These are phyloP conservation scores for Timema cristinae DNA, from an alignment of 2,888 invertebrate species.

Conservation along the genomic window DNA sequence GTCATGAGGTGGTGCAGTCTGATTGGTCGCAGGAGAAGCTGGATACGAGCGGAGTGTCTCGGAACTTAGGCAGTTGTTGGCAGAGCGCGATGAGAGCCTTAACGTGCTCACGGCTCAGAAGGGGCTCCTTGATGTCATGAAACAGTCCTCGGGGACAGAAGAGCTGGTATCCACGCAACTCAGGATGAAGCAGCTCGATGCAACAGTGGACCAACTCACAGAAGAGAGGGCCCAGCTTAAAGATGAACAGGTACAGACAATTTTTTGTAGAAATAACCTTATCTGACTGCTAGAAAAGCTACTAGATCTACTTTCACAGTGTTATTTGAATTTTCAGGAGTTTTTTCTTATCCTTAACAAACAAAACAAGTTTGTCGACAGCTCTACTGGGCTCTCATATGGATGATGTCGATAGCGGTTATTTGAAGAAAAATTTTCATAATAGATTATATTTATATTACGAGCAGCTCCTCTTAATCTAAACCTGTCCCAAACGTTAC, in stretches of 20 bases:
- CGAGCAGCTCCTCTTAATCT: too few species aligned
- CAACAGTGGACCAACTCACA: background rate
- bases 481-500: too few species aligned
- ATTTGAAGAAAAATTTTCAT: background rate
- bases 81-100: constrained; percentile 41
- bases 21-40: constrained; percentile 17
- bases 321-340: too few species aligned
- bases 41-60: constrained; percentile 3
- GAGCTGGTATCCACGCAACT: background rate
- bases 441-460: too few species aligned
- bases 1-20: constrained; percentile 5
- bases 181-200: background rate
- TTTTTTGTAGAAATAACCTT: background rate
- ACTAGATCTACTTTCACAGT: background rate
- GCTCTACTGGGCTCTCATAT: background rate
- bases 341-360: too few species aligned
- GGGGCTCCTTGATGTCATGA: constrained; percentile 15
- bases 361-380: too few species aligned
- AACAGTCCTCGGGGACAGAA: background rate
- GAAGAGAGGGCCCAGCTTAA: constrained; percentile 15
- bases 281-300: too few species aligned
- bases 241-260: constrained; percentile 6
- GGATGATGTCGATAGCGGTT: background rate
- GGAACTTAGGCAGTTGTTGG: constrained; percentile 41
- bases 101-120: constrained; percentile 29